Percentiles rank a stretch among this genome's conserved stretches.
These are phyloP conservation scores for Enteromius viviparus DNA, from an alignment of 2,797 vertebrate species.

Conservation along the genomic window DNA sequence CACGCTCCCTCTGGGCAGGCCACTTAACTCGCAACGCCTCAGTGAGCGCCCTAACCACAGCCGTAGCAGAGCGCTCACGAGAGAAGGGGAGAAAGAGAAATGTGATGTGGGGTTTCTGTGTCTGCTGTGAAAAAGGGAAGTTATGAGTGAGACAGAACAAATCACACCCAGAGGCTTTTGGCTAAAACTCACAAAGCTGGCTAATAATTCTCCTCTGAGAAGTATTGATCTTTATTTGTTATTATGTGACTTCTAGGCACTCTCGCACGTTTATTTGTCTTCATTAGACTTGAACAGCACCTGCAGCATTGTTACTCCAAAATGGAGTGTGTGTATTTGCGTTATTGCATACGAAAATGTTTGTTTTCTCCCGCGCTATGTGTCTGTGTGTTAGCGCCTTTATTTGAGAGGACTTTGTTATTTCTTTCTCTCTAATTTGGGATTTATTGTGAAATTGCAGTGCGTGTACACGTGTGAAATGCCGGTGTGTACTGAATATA, in stretches of 20 bases:
- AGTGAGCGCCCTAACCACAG: constrained; percentile 48
- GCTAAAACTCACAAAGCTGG: constrained; percentile 62
- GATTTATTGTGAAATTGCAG: constrained; percentile 38
- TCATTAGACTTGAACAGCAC: constrained; percentile 64
- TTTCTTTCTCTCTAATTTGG: constrained; percentile 56
- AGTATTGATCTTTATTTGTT: constrained; percentile 65
- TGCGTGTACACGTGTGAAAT: constrained; percentile 33
- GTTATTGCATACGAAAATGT: constrained; percentile 58
- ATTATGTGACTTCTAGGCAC: constrained; percentile 60
- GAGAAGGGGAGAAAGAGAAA: constrained; percentile 42
- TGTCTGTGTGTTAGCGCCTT: constrained; percentile 46
- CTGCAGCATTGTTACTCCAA: constrained; percentile 57
- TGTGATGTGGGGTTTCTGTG: constrained; percentile 45
- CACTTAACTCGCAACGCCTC: constrained; percentile 58
- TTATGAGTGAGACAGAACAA: constrained; percentile 60
- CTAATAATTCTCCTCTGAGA: constrained; percentile 63
- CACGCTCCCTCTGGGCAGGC: constrained; percentile 50
- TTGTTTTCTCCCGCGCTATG: constrained; percentile 40
- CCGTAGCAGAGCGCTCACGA: not conserved
- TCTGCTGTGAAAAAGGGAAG: constrained; percentile 57
- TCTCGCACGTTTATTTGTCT: constrained; percentile 62
- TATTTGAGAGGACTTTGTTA: constrained; percentile 55
- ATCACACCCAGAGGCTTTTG: constrained; percentile 59
- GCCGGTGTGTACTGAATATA: not conserved
- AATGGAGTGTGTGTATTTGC: constrained; percentile 53